Evolutionary conservation across 2,113 vertebrate species (phyloP).

Genomic region (Dipodomys spectabilis): DNA sequence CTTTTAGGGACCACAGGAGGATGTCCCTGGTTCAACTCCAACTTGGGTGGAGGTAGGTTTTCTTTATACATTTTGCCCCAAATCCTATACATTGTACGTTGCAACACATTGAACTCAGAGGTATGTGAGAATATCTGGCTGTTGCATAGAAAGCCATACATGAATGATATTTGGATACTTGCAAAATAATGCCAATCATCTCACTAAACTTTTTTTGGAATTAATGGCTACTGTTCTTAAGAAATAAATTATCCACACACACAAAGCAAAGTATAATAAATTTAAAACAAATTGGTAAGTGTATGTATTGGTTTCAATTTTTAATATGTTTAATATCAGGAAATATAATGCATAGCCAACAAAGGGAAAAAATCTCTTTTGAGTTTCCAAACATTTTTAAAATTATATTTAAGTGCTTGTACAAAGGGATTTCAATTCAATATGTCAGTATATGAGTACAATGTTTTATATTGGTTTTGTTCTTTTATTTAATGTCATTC

Average conservation of each 20-base stretch:
- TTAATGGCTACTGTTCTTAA: not conserved
- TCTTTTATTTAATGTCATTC: too few relatives aligned
- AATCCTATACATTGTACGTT: not conserved
- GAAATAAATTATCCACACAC: not conserved
- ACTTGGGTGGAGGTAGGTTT: not conserved
- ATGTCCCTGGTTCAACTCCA: not conserved
- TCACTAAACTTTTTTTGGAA: not conserved
- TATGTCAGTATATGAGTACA: too few relatives aligned
- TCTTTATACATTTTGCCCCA: not conserved
- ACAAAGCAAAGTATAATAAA: not conserved
- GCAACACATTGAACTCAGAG: not conserved
- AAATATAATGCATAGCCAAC: not conserved
- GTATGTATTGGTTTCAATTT: not conserved
- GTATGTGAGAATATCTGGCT: not conserved
- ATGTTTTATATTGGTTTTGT: too few relatives aligned
- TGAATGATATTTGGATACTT: slow-evolving; percentile 13
- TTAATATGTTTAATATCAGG: not conserved
- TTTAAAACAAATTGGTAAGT: not conserved
- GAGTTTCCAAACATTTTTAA: not conserved
- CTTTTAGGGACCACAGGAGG: not conserved
- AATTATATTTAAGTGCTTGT: too few relatives aligned
- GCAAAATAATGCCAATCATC: not conserved
- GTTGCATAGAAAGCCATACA: not conserved
- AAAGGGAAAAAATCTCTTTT: not conserved
- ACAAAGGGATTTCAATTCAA: too few relatives aligned